Evolutionary conservation across 2,888 invertebrate species (phyloP).

Genomic region (Tetranychus piercei): DNA sequence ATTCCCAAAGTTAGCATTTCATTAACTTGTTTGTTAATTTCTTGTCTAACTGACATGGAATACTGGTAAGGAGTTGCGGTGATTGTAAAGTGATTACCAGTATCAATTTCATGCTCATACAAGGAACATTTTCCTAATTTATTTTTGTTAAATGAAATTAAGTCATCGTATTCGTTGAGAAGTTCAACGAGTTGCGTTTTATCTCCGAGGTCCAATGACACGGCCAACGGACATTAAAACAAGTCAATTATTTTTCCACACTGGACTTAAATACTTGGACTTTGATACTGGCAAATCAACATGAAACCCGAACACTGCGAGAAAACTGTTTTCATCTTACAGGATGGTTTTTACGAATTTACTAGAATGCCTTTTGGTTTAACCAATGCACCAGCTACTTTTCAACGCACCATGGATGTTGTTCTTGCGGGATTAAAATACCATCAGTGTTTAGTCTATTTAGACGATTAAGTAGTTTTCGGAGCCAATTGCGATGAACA

Average conservation of each 20-base stretch:
- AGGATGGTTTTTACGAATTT: neutral
- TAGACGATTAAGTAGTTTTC: neutral
- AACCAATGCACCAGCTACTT: neutral
- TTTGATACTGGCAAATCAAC: neutral
- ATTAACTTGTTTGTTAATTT: no score
- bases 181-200: no score
- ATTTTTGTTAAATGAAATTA: no score
- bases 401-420: neutral
- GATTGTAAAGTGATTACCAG: no score
- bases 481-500: neutral
- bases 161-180: no score
- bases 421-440: neutral
- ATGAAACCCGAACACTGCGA: neutral
- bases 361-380: neutral
- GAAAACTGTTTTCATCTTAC: neutral
- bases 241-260: neutral
- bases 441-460: neutral
- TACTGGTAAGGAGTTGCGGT: no score
- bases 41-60: no score
- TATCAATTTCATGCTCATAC: no score
- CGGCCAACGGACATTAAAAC: no score
- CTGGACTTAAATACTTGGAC: conserved; percentile 2
- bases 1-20: no score
- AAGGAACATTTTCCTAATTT: no score
- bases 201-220: no score